Conservation (phyloP, 1,140 invertebrate species). For the Zaprionus inermis region DNA sequence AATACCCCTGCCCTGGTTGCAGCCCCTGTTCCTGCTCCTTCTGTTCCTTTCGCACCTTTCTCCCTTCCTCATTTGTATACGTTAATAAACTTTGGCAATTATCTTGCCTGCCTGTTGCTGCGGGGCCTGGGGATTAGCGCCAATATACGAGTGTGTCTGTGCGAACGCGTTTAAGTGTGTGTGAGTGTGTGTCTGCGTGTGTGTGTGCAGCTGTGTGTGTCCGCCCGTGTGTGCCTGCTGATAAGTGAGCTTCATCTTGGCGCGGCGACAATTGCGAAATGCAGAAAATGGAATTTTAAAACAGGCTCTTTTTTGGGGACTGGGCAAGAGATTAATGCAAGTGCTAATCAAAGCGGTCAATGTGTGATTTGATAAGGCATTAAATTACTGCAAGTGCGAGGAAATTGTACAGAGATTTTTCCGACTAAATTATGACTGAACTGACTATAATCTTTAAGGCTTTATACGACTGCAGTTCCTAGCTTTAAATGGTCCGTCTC, state of each 20-base stretch:
- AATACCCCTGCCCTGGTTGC: not conserved
- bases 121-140: conserved; percentile 45
- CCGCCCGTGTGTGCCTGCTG: not conserved
- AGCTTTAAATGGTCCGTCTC: not conserved
- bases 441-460: too few relatives aligned
- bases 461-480: too few relatives aligned
- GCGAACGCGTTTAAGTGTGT: conserved; percentile 1
- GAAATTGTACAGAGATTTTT: not conserved
- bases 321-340: not conserved
- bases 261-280: not conserved
- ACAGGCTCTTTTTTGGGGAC: not conserved
- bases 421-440: too few relatives aligned
- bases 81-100: conserved; percentile 80
- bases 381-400: not conserved
- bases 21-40: too few relatives aligned
- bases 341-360: not conserved
- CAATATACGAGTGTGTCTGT: not conserved
- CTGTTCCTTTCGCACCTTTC: not conserved
- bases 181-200: not conserved
- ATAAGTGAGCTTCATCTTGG: conserved; percentile 6
- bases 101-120: conserved; percentile 70
- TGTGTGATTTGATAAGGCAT: not conserved
- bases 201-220: not conserved
- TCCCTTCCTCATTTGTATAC: conserved; percentile 38
- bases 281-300: conserved; percentile 24